Evolutionary conservation across 23 tunicate species (phyloP), one percentile per base, ranked within the genome.

Genomic region (Corella eumyota): DNA sequence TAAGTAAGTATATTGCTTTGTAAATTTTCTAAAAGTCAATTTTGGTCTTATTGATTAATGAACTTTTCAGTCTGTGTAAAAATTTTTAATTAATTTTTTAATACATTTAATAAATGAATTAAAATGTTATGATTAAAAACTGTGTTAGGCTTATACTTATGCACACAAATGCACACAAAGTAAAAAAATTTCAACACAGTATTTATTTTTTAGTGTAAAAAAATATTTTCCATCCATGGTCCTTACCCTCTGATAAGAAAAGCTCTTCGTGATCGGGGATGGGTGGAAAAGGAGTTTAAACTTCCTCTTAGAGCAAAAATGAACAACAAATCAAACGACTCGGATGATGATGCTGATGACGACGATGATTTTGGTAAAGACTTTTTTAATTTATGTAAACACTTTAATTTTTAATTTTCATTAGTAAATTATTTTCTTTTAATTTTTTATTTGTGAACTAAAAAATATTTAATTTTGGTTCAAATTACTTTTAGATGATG

Each of bases 241-340:
- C 75, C 83, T 1, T 87, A 93, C 50, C 94, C 95, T 0, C 73
- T 84, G 30, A 84, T 93, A 22, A 46, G 99, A 32, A 60, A 47
- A 64, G 90, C 90, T 30, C 38, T 93, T 17, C 53, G 90, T 29
- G 79, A 84, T 4, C 67, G 99, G 9, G 99, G 99, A 23, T 93
- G 99, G 99, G 90, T 93, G 29, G 99, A 93, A 68, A 93, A 93
- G 62, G 96, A 88, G 47, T 88, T 88, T 46, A 88, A 88, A 67
- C 81, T 79, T 24, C 92, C 94, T 13, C 66, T 77, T 15, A 48
- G 65, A 48, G 48, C 61, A 29, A 50, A 59, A 35, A 48, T 56
- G 11, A 25, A 48, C 50, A 86, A 77, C 11, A 45, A 34, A 61
- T 17, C 68, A 27, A 71, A 64, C 25, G 85, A 80, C 17, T 72